Evolutionary conservation across 2,113 vertebrate species (phyloP), one percentile per base, ranked within the genome.

Genomic region (Etheostoma cragini): DNA sequence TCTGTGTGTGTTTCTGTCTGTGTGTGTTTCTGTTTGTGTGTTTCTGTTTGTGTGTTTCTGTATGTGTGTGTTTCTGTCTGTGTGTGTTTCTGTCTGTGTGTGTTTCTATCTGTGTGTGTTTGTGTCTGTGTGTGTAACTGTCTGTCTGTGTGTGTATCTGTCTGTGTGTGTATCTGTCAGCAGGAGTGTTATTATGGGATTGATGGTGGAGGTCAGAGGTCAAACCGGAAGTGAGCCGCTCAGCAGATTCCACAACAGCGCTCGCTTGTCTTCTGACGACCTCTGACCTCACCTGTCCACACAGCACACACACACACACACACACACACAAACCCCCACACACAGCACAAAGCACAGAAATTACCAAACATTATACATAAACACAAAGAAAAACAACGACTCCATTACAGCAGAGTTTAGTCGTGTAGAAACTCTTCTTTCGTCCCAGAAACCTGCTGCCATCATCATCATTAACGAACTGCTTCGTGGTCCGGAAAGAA

Each of bases 381-480:
- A 1, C 6, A 30, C 30, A 17, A 17, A 33, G 14, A 14, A 57
- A 21, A 21, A 21, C 50, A 52, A 52, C 8, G 6, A 7, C n/a
- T 0, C 19, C 46, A 17, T 76, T 42, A 58, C 62, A 17, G 60
- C 60, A 21, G 22, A 33, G 45, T 68, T 63, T 58, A 13, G 64
- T 75, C 15, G 6, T 52, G 15, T n/a, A 30, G 26, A 70, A 82
- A 73, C 8, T 71, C 56, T 66, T 72, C 63, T 71, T 66, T 87
- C 71, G 45, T 67, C 63, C 26, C 45, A 35, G 64, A 85, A 88
- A 84, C 54, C 35, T 60, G 85, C 87, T 88, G 82, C 72, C 76
- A 61, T 85, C 82, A 88, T 82, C 82, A 84, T 73, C 71, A 86
- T 81, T 81, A 82, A 76, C 57, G 86, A 86, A 83, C 68, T 87